phyloP scores from a whole-genome alignment of 2,113 vertebrate species.

The Pungitius pungitius region DNA sequence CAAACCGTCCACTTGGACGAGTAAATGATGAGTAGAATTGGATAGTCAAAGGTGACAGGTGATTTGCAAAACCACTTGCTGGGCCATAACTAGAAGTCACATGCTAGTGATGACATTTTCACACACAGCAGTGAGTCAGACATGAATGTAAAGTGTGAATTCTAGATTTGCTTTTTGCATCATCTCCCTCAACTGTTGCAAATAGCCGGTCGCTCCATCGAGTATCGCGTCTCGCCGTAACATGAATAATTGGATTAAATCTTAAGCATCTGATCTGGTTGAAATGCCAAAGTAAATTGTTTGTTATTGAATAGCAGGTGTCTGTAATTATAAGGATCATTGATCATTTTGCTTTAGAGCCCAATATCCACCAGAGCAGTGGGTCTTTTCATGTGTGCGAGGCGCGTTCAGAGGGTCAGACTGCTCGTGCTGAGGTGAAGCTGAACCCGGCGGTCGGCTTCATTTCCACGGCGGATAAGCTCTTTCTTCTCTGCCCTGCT shows the following conservation, averaged over 20 bases:
- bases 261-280: neutral
- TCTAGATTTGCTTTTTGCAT: neutral
- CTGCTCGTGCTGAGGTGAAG: conserved; percentile 41
- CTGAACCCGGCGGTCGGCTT: conserved; percentile 66
- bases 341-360: neutral
- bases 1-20: too few species aligned
- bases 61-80: too few species aligned
- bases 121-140: neutral
- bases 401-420: conserved; percentile 45
- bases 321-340: neutral
- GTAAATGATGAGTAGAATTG: neutral
- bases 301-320: neutral
- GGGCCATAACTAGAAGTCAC: too few species aligned
- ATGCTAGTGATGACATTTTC: too few species aligned
- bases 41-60: neutral
- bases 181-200: neutral
- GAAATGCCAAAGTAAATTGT: neutral
- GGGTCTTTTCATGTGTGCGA: conserved; percentile 28
- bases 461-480: conserved; percentile 75
- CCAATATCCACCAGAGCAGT: neutral
- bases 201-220: neutral
- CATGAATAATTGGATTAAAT: neutral
- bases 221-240: neutral
- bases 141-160: neutral
- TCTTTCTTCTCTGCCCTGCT: conserved; percentile 73